These are phyloP conservation scores for Solenopsis fugax DNA, from an alignment of 1,140 invertebrate genomes.

Conservation along the genomic window DNA sequence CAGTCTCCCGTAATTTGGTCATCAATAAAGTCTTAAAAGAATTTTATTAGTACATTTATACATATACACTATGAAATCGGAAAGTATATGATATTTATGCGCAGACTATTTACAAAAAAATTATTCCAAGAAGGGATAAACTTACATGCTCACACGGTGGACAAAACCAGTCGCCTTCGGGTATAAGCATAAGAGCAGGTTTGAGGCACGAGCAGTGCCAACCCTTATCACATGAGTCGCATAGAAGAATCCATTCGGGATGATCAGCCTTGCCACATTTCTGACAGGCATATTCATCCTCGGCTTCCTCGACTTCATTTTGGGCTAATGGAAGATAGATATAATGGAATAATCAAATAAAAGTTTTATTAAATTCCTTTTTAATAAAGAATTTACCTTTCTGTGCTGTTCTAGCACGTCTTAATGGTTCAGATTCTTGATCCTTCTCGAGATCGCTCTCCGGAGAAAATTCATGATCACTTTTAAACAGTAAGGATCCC, in stretches of 20 bases:
- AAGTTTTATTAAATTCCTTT: not conserved
- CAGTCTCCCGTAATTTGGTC: slow-evolving; percentile 89
- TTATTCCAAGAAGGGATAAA: slow-evolving; percentile 53
- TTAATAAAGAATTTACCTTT: slow-evolving; percentile 82
- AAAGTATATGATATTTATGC: not conserved
- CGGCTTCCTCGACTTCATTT: slow-evolving; percentile 86
- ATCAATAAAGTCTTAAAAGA: slow-evolving; percentile 90
- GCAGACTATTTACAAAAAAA: slow-evolving; percentile 7
- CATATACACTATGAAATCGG: not conserved
- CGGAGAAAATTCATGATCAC: slow-evolving; percentile 97
- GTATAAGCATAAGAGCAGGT: slow-evolving; percentile 96
- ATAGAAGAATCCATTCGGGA: slow-evolving; percentile 98
- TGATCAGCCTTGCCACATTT: slow-evolving; percentile 96
- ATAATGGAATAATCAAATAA: not conserved
- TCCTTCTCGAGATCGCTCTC: slow-evolving; percentile 90
- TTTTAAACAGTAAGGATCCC: slow-evolving; percentile 90
- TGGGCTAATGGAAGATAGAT: slow-evolving; percentile 85
- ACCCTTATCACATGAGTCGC: slow-evolving; percentile 97
- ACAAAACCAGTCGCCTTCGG: slow-evolving; percentile 99
- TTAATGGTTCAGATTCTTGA: slow-evolving; percentile 87
- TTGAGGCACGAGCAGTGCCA: slow-evolving; percentile 98
- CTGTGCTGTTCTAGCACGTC: slow-evolving; percentile 90
- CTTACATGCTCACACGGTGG: slow-evolving; percentile 96
- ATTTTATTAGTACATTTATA: slow-evolving; percentile 7
- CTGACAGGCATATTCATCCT: slow-evolving; percentile 92